These are phyloP conservation scores for Torymus tubicola DNA, from an alignment of 2,888 invertebrate genomes.

Conservation along the genomic window DNA sequence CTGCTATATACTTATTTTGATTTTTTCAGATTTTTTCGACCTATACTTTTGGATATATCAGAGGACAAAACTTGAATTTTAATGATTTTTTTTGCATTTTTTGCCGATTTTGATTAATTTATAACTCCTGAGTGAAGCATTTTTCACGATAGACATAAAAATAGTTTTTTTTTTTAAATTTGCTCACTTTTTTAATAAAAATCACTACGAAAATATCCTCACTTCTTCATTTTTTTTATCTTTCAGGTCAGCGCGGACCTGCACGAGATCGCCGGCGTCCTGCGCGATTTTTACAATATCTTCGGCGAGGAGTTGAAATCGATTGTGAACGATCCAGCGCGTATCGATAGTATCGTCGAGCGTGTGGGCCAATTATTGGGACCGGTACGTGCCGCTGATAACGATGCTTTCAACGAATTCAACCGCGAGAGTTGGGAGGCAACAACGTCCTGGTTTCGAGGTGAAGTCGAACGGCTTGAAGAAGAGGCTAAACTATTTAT, in stretches of 20 bases:
- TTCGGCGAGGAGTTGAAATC: constrained; percentile 92
- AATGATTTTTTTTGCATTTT: too few relatives aligned
- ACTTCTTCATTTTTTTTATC: neutral
- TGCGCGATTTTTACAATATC: constrained; percentile 92
- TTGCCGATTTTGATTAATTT: too few relatives aligned
- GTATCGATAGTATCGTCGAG: constrained; percentile 90
- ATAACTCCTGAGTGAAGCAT: too few relatives aligned
- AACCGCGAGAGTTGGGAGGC: constrained; percentile 92
- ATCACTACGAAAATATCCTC: neutral
- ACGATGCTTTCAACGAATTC: constrained; percentile 88
- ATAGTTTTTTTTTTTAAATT: too few relatives aligned
- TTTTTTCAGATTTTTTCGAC: too few relatives aligned
- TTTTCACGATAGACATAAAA: too few relatives aligned
- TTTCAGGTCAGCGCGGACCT: constrained; percentile 86
- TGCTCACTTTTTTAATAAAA: too few relatives aligned
- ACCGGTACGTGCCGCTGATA: constrained; percentile 85
- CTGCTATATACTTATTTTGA: too few relatives aligned
- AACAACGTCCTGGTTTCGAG: constrained; percentile 86
- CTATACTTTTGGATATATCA: too few relatives aligned
- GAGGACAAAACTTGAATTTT: too few relatives aligned
- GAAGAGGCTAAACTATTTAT: constrained; percentile 90
- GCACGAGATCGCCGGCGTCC: constrained; percentile 86
- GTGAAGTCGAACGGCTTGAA: constrained; percentile 86
- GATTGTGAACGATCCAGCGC: constrained; percentile 90
- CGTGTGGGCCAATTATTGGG: constrained; percentile 87